Evolutionary conservation across 2,888 invertebrate species (phyloP), one percentile per base, ranked within the genome.

Genomic region (Coelinius sp.): DNA sequence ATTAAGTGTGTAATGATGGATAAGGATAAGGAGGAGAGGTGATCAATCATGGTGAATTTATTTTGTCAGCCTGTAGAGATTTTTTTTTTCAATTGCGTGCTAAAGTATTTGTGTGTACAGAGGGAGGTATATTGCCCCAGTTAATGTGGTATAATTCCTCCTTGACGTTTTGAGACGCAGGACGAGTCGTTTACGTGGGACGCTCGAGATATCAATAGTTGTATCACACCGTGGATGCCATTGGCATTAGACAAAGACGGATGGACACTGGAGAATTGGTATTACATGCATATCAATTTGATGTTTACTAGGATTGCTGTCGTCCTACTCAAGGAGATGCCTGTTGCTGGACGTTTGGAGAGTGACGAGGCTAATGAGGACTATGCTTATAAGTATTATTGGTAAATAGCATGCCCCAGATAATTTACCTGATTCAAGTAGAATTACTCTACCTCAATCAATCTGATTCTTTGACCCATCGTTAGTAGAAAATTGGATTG

Each of bases 151-250:
- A 63, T 63, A 63, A 79, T 79, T 79, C 76, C 75, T 75, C 76
- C 79, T 79, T 75, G 77, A 79, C 77, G 79, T 79, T 49, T 20
- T 12, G 77, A 79, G 79, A 80, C 78, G 77, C 81, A 80, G 79
- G 78, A 74, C 76, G 76, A 80, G 77, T 79, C 75, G 79, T 81
- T 80, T 76, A 81, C 81, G 84, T 82, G 79, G 84, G 84, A 78
- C 69, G 81, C 59, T 63, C 69, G 78, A 80, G 79, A 79, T 82
- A 82, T 75, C 76, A 74, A 75, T 73, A 78, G 74, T 73, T 66
- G 67, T 74, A 71, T 73, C 74, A 41, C 67, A 46, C 63, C 24
- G 56, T 14, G 46, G 17, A 31, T 59, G 14, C 59, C 59, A 20
- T 31, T 59, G 17, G 59, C 35, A 59, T 35, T 59, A 27, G 53